Conservation (phyloP, 2,797 vertebrate species). For the Numenius phaeopus region DNA sequence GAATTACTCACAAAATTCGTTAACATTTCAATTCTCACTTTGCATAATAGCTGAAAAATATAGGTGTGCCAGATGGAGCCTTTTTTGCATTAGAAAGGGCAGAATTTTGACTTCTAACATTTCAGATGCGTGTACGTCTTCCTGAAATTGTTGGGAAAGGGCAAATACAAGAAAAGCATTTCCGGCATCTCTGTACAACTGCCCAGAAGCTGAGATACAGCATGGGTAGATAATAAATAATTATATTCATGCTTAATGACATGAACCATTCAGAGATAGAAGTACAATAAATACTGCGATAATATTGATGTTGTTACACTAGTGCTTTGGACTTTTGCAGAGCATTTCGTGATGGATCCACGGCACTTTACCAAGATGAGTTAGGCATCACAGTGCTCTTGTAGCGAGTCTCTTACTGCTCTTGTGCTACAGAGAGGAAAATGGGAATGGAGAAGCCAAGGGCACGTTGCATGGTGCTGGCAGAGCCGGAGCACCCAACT, state of each 20-base stretch:
- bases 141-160: conserved; percentile 41
- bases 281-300: background rate
- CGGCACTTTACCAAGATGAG: background rate
- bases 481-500: background rate
- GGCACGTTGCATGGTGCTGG: rapidly evolving
- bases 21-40: conserved; percentile 71
- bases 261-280: conserved; percentile 54
- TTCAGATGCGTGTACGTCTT: conserved; percentile 18
- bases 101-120: conserved; percentile 51
- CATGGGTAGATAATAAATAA: background rate
- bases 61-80: conserved; percentile 54
- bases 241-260: background rate
- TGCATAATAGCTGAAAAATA: conserved; percentile 72
- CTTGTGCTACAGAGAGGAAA: background rate
- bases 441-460: background rate
- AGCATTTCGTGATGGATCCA: background rate
- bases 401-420: background rate
- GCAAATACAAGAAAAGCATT: background rate
- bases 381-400: background rate
- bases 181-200: background rate
- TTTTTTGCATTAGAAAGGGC: conserved; percentile 47
- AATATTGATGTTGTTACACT: background rate
- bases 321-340: background rate
- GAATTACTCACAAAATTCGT: conserved; percentile 71
- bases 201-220: background rate